phyloP scores from a whole-genome alignment of 1,140 invertebrate genomes.

The Cherax destructor region DNA sequence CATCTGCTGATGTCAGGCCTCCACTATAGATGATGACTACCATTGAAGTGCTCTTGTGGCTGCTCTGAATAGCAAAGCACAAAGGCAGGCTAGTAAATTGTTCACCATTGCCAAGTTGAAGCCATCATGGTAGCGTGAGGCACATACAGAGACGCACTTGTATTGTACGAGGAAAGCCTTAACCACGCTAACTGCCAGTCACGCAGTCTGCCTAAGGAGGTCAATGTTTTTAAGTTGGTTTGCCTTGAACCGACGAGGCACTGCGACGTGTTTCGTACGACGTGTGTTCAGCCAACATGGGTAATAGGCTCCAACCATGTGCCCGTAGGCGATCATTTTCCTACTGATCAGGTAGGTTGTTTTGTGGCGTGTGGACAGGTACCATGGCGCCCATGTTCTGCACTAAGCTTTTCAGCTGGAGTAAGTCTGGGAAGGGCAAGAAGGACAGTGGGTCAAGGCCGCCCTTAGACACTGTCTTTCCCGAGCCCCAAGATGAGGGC shows the following conservation, averaged over 20 bases:
- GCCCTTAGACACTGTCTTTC: conserved; percentile 48
- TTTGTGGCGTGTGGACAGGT: neutral
- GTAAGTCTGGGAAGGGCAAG: conserved; percentile 48
- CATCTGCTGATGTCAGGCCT: neutral
- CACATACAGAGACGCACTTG: neutral
- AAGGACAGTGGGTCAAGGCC: conserved; percentile 35
- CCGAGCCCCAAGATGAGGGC: conserved; percentile 58
- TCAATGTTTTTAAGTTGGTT: neutral
- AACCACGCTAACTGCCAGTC: neutral
- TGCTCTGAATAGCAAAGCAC: neutral
- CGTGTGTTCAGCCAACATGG: no score
- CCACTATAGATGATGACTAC: neutral
- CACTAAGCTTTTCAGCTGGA: conserved; percentile 59
- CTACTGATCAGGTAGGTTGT: neutral
- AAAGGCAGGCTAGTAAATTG: neutral
- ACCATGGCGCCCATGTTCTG: conserved; percentile 65
- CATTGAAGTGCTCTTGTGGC: neutral
- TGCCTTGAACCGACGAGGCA: neutral
- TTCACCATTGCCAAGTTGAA: neutral
- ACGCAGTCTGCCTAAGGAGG: neutral
- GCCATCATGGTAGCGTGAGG: neutral
- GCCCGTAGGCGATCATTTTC: neutral
- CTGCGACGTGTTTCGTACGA: neutral
- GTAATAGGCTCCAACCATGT: neutral
- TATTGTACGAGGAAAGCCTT: neutral